phyloP scores from a whole-genome alignment of 1,140 invertebrate genomes.

The Nixonia krombeini region DNA sequence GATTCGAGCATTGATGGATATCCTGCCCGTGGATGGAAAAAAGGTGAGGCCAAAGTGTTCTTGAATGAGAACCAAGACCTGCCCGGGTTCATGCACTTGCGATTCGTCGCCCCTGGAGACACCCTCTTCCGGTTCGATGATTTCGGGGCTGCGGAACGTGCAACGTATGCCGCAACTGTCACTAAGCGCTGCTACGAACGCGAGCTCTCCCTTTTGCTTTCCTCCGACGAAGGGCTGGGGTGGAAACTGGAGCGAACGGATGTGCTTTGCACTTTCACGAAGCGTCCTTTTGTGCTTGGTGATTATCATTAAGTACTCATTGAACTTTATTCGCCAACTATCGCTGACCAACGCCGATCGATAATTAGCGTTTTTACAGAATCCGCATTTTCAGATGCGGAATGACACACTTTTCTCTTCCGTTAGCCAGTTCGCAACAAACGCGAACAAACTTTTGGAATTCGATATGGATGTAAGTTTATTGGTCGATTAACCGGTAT shows the following conservation, averaged over 20 bases:
- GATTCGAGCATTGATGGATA: conserved; percentile 58
- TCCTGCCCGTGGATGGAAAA: conserved; percentile 60
- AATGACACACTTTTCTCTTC: too few relatives aligned
- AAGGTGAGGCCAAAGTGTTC: conserved; percentile 52
- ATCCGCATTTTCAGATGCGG: too few relatives aligned
- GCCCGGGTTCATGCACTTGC: conserved; percentile 57
- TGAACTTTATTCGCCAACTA: not conserved
- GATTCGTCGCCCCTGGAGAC: conserved; percentile 49
- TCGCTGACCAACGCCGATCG: too few relatives aligned
- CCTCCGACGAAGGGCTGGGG: not conserved
- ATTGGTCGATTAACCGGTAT: too few relatives aligned
- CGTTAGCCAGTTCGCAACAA: too few relatives aligned
- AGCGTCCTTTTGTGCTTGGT: not conserved
- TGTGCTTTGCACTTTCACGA: conserved; percentile 1
- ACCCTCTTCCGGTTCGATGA: conserved; percentile 62
- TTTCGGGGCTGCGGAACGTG: conserved; percentile 39
- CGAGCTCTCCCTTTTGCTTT: conserved; percentile 9
- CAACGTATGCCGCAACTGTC: conserved; percentile 43
- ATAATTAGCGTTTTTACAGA: too few relatives aligned
- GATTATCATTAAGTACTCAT: conserved; percentile 6
- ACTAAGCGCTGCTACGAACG: conserved; percentile 28
- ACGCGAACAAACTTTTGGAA: too few relatives aligned
- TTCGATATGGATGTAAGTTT: too few relatives aligned
- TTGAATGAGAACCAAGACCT: conserved; percentile 55
- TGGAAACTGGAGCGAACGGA: conserved; percentile 5